Base-by-base conservation (phyloP, 2,888 invertebrate species). In the Agonopterix arenella region DNA sequence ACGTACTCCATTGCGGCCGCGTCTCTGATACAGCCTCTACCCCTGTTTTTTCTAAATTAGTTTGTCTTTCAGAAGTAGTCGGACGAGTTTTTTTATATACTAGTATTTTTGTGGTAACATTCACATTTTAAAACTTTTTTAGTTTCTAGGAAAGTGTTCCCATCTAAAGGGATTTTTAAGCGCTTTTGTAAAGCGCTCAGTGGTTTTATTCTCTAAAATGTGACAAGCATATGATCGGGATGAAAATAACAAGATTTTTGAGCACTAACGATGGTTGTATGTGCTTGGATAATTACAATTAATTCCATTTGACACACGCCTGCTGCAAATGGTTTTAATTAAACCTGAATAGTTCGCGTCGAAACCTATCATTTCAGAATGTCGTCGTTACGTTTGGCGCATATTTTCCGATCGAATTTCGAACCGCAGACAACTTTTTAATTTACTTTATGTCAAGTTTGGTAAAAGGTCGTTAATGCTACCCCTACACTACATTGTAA, bases 291-390 rank as follows among this genome's bases (percentile, higher is more conserved):
- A 28, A 28, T 28, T 28, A 70, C 76, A 78, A 83, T 83, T 82
- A 79, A 70, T 67, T 66, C 54, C 68, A 68, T 64, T 73, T 69
- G 70, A 72, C 74, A 76, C 70, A 68, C 71, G 75, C 70, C 70
- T 68, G 64, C 56, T 60, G 61, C 53, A 66, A 76, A 76, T 66
- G 62, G 66, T 58, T 77, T 78, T 77, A 80, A 82, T 80, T 79
- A 80, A 80, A 73, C 61, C 64, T 57, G 72, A 76, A 80, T 78
- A 81, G 81, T 80, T 80, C 64, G 61, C 59, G 68, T 67, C 68
- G 58, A 65, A 69, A 64, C 62, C 61, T 44, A 46, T 46, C 48
- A 48, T 36, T 28, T 28, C 28, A 28, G 28, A 28, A 28, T 28
- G 28, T 28, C 0, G 28, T 28, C 7, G 28, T 28, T 28, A 28